Evolutionary conservation across 1,140 invertebrate species (phyloP), one percentile per base, ranked within the genome.

Genomic region (Tyrophagus putrescentiae): DNA sequence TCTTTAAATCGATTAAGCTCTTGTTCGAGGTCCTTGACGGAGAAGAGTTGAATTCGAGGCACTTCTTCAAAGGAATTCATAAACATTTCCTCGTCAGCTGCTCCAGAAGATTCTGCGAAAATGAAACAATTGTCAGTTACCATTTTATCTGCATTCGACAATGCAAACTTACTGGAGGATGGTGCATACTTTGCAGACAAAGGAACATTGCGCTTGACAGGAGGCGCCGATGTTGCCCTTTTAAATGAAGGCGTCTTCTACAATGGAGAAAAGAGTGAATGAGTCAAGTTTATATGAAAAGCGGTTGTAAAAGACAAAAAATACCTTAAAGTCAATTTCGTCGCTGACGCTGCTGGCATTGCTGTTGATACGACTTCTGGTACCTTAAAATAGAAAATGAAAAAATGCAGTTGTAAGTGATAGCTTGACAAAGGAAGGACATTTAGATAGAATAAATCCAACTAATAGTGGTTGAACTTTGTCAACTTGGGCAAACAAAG

Each of bases 71-170:
- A 95, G 4, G 83, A 80, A 45, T 81, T 80, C 36, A 85, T 78
- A 72, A 96, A 96, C 9, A 80, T 79, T 60, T 91, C 87, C 72
- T 87, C 83, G 62, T 93, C 89, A 11, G 94, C 82, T 27, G 63
- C 65, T 21, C 66, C 67, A 34, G 64, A 50, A 16, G 58, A 48
- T 58, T 60, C 62, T 9, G 36, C 36, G 21, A 39, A 39, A 39
- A 39, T 39, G 39, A 54, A 32, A 34, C 27, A 31, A 54, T 3
- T 31, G 13, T 3, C 32, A 31, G 25, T 54, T 18, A 34, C n/a
- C 39, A 2, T 1, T 34, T 27, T 25, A 53, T 45, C 28, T 5
- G 5, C 6, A 54, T 54, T 13, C n/a, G 3, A 13, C 32, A 31
- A n/a, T 11, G 4, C n/a, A 3, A 9, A 32, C 52, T 18, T 32